Conservation (phyloP, 2,888 invertebrate genomes). For the Cryptus armator region DNA sequence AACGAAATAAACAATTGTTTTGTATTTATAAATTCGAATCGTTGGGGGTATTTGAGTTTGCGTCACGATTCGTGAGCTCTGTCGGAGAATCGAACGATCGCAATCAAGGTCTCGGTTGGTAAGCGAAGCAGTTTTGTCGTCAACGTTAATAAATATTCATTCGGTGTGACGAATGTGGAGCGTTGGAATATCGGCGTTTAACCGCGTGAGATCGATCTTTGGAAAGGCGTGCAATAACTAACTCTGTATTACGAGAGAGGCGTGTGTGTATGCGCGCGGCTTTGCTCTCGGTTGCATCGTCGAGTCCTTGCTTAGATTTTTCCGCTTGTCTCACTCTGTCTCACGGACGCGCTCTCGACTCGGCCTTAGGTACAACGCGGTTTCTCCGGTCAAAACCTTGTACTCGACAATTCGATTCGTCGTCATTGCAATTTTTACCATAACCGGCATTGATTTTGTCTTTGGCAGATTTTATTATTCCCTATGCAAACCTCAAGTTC, state of each 20-base stretch:
- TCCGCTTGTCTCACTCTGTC: constrained; percentile 52
- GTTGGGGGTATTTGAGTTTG: background rate
- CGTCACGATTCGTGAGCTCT: background rate
- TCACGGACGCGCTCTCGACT: background rate
- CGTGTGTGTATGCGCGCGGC: constrained; percentile 58
- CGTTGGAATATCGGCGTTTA: constrained; percentile 65
- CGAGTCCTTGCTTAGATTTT: constrained; percentile 72
- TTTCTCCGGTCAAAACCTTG: constrained; percentile 23
- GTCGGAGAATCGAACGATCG: constrained; percentile 15
- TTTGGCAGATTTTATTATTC: background rate
- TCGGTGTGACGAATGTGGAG: constrained; percentile 62
- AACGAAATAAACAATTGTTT: background rate
- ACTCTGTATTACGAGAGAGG: constrained; percentile 34
- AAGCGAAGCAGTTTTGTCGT: constrained; percentile 8
- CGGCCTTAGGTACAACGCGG: background rate
- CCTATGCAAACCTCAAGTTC: background rate
- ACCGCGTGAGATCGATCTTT: constrained; percentile 66
- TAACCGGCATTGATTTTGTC: background rate
- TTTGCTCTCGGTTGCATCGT: constrained; percentile 53
- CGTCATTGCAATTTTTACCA: background rate
- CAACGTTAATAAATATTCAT: constrained; percentile 57
- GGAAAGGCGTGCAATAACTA: constrained; percentile 57
- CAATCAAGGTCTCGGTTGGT: constrained; percentile 58
- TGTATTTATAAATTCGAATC: background rate
- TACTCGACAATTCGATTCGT: constrained; percentile 2